phyloP scores from a whole-genome alignment of 2,888 invertebrate species.

The Agonum fuliginosum region DNA sequence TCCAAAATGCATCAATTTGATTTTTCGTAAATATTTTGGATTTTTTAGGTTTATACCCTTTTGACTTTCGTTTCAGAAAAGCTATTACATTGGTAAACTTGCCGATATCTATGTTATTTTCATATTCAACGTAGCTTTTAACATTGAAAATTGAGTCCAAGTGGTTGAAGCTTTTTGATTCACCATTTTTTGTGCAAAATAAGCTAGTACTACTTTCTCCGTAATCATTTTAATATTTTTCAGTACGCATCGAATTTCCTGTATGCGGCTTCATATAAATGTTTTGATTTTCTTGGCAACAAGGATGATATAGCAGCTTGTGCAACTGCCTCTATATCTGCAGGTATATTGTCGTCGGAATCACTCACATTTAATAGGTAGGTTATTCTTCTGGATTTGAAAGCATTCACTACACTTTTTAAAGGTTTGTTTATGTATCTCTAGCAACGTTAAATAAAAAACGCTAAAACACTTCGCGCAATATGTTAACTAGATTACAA shows the following conservation, averaged over 20 bases:
- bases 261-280: neutral
- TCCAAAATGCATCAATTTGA: conserved; percentile 64
- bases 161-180: neutral
- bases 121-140: neutral
- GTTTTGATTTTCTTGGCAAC: conserved; percentile 1
- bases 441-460: no score
- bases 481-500: no score
- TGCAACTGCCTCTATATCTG: neutral
- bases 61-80: conserved; percentile 64
- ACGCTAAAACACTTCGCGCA: no score
- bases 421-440: no score
- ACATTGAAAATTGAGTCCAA: conserved; percentile 4
- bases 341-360: no score
- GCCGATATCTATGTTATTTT: conserved; percentile 60
- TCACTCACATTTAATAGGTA: no score
- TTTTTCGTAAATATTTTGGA: conserved; percentile 65
- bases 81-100: conserved; percentile 61
- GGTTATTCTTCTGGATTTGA: no score
- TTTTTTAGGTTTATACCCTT: conserved; percentile 66
- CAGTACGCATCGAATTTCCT: neutral
- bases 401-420: no score
- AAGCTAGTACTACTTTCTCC: neutral
- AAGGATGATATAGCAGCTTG: neutral
- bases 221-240: neutral
- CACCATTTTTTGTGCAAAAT: conserved; percentile 6